These are phyloP conservation scores for Pagetopsis macropterus DNA, from an alignment of 2,797 vertebrate genomes.

Conservation along the genomic window DNA sequence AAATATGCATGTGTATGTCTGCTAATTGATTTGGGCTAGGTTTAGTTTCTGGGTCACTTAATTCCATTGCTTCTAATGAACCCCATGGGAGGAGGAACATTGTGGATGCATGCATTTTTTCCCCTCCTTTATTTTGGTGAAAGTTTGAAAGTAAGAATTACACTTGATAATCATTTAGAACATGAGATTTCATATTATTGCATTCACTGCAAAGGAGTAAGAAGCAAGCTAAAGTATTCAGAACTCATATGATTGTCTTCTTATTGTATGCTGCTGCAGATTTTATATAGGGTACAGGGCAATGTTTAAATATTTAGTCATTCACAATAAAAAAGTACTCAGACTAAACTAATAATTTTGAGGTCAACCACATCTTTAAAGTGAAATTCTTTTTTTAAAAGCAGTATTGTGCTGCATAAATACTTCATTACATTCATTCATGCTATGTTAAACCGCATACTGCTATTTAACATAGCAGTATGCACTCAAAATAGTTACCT, in stretches of 20 bases:
- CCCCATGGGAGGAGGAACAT: constrained; percentile 71
- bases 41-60: constrained; percentile 86
- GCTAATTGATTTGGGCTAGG: constrained; percentile 79
- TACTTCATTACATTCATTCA: too few species aligned
- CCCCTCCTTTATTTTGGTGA: constrained; percentile 47
- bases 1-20: constrained; percentile 74
- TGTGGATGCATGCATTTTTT: constrained; percentile 65
- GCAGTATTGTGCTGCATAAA: too few species aligned
- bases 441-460: too few species aligned
- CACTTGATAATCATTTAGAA: constrained; percentile 58
- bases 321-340: not conserved
- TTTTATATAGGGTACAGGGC: not conserved
- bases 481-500: too few species aligned
- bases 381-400: too few species aligned
- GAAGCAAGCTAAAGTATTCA: not conserved
- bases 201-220: constrained; percentile 23
- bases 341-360: too few species aligned
- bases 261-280: not conserved
- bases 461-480: too few species aligned
- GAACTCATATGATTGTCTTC: not conserved
- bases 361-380: too few species aligned
- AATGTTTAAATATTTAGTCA: not conserved
- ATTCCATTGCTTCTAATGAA: constrained; percentile 84
- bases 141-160: constrained; percentile 67
- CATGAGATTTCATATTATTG: constrained; percentile 48